Evolutionary conservation across 1,140 invertebrate genomes (phyloP), one percentile per base, ranked within the genome.

Genomic region (Drosophila serrata): DNA sequence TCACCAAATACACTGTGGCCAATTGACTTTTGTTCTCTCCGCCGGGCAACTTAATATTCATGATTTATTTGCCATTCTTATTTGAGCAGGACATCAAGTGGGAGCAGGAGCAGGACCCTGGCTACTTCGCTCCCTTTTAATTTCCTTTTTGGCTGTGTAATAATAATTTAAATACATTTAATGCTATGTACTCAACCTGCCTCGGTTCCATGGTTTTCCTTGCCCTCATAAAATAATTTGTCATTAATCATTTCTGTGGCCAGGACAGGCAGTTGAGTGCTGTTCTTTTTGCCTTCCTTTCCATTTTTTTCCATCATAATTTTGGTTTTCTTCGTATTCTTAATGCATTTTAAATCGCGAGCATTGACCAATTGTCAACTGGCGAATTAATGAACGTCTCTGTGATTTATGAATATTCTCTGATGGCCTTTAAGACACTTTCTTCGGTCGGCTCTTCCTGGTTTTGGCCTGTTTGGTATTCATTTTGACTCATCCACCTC

Each of bases 341-440:
- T 85, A 85, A 84, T 84, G 72, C 81, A 81, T 84, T 84, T 84
- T 77, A 84, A 85, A 81, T 84, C 81, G 73, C 62, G 49, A 73
- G 74, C 73, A 85, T 85, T 84, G 81, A 84, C 81, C 81, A 81
- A 85, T 84, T 85, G 82, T 84, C 81, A 84, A 68, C 77, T 45
- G 58, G 46, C 69, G 81, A 84, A 84, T 84, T 85, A 84, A 84
- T 84, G 81, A 84, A 64, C 39, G 57, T 60, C 59, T 73, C 24
- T 42, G 55, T 84, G 81, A 84, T 84, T 84, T 81, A 84, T 84
- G 81, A 76, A 61, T 72, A 55, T 53, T 55, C 39, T 37, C 56
- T 8, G 57, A 33, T 63, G 39, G 35, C 42, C 58, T 43, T 67
- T 29, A 22, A 35, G 31, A 9, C 39, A 33, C 11, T 60, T 64